Percentiles rank a stretch among this genome's conserved stretches.
These are phyloP conservation scores for Schizothorax lantsangensis DNA, from an alignment of 2,797 vertebrate species.

Conservation along the genomic window DNA sequence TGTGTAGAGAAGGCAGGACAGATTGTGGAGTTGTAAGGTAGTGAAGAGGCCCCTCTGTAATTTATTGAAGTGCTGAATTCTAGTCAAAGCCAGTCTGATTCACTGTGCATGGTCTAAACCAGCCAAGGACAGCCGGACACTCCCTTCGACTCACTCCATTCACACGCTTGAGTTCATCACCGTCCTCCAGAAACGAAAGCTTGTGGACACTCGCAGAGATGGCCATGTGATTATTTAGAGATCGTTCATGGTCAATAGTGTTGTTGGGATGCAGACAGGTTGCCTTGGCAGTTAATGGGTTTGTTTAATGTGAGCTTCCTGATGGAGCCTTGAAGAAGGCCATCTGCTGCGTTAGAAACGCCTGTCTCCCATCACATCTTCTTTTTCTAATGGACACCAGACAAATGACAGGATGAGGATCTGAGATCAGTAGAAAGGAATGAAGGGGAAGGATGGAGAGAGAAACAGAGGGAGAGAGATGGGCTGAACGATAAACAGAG, in stretches of 20 bases:
- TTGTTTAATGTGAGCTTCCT: constrained; percentile 60
- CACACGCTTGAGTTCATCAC: constrained; percentile 68
- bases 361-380: constrained; percentile 54
- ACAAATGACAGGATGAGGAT: constrained; percentile 37
- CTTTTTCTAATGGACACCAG: constrained; percentile 51
- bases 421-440: constrained; percentile 51
- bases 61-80: constrained; percentile 40
- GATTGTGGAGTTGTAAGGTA: background rate
- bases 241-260: constrained; percentile 65
- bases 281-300: constrained; percentile 60
- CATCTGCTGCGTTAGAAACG: constrained; percentile 51
- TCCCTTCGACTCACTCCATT: background rate
- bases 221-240: constrained; percentile 59
- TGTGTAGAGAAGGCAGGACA: background rate
- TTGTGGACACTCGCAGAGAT: constrained; percentile 12
- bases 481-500: constrained; percentile 49
- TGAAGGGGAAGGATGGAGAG: constrained; percentile 24
- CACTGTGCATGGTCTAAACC: constrained; percentile 28
- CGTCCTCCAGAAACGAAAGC: constrained; percentile 69
- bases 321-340: constrained; percentile 54
- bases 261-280: constrained; percentile 49
- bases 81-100: constrained; percentile 44
- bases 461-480: constrained; percentile 25
- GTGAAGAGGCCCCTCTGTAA: constrained; percentile 33
- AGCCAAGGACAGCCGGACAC: background rate